Conservation (phyloP, 2,888 invertebrate genomes). For the Apamea epomidion region DNA sequence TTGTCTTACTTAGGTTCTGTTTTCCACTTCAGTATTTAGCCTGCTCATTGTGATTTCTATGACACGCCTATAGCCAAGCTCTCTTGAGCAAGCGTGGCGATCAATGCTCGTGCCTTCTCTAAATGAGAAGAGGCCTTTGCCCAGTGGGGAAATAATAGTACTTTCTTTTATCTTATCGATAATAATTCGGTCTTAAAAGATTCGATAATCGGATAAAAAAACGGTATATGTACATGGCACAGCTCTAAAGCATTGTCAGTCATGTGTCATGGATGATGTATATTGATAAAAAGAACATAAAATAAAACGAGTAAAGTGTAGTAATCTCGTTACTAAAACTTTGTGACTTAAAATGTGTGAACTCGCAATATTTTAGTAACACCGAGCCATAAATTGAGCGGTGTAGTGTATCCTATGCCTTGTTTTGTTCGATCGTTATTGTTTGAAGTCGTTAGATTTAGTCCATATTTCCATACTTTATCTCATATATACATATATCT, state of each 20-base stretch:
- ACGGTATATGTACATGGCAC: background rate
- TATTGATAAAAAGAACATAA: background rate
- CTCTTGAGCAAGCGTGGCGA: background rate
- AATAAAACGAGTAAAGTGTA: background rate
- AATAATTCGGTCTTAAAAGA: background rate
- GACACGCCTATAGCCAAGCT: background rate
- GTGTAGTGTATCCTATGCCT: background rate
- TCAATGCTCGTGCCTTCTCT: background rate
- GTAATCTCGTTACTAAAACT: conserved; percentile 14
- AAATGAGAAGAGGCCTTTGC: background rate
- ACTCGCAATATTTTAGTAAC: conserved; percentile 26
- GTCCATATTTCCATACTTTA: background rate
- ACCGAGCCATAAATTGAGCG: conserved; percentile 2
- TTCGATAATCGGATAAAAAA: background rate
- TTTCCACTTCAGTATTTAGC: conserved; percentile 15
- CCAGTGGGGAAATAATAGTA: background rate
- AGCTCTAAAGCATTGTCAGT: background rate
- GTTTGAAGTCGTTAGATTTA: conserved; percentile 30
- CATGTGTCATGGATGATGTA: background rate
- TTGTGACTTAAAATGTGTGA: background rate
- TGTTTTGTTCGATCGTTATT: conserved; percentile 6
- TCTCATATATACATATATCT: background rate
- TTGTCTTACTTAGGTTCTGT: background rate
- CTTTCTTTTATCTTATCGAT: background rate
- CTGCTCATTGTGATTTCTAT: background rate